Conservation (phyloP, 2,888 invertebrate genomes). For the Aproaerema taeniolella region DNA sequence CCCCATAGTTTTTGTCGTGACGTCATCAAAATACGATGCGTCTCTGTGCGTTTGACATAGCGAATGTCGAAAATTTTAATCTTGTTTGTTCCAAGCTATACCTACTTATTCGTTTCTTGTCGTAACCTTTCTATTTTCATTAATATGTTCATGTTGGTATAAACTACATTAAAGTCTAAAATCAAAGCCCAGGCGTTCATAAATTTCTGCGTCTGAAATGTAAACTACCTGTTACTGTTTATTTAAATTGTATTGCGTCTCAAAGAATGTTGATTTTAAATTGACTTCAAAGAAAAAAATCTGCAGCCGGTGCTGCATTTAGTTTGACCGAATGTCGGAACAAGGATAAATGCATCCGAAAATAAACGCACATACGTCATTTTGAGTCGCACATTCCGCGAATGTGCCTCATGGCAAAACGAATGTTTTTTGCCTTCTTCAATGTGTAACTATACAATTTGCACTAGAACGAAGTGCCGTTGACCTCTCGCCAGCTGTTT, state of each 20-base stretch:
- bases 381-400: conserved; percentile 46
- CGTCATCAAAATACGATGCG: conserved; percentile 48
- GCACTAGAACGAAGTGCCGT: conserved; percentile 61
- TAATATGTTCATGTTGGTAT: too few relatives aligned
- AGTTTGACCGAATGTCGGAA: conserved; percentile 22
- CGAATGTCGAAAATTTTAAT: too few relatives aligned
- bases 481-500: conserved; percentile 72
- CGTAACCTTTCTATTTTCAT: too few relatives aligned
- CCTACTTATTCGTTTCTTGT: too few relatives aligned
- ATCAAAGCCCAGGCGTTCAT: too few relatives aligned
- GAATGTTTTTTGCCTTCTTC: conserved; percentile 59
- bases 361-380: conserved; percentile 39
- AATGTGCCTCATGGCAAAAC: conserved; percentile 44
- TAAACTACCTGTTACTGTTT: too few relatives aligned
- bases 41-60: conserved; percentile 30
- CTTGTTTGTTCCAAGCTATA: too few relatives aligned
- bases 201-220: neutral
- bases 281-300: conserved; percentile 10
- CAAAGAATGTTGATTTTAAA: conserved; percentile 7
- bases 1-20: conserved; percentile 60
- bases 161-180: too few relatives aligned
- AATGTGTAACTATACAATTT: conserved; percentile 69
- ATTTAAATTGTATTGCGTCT: conserved; percentile 4
- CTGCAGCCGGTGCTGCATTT: conserved; percentile 11
- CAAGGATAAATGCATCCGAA: conserved; percentile 35